Percentiles rank a stretch among this genome's conserved stretches.
Evolutionary conservation across 2,113 vertebrate genomes (phyloP).

Genomic region (Oryzias celebensis): DNA sequence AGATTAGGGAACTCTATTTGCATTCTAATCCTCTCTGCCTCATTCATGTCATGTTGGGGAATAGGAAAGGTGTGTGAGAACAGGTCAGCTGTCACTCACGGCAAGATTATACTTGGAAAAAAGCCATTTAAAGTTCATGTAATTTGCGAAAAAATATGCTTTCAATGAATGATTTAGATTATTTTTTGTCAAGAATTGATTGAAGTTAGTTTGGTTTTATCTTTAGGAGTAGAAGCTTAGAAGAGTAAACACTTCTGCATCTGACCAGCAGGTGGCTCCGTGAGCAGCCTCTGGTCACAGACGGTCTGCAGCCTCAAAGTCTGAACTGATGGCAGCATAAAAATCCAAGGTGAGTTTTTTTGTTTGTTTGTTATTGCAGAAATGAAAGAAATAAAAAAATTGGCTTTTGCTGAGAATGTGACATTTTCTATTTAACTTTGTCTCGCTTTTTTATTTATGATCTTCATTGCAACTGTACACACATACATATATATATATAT

Average conservation of each 20-base stretch:
- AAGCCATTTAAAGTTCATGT: slow-evolving; percentile 51
- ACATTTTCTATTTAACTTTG: no score
- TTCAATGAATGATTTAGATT: slow-evolving; percentile 10
- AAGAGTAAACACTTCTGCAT: slow-evolving; percentile 27
- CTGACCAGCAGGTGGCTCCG: slow-evolving; percentile 53
- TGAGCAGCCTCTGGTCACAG: slow-evolving; percentile 20
- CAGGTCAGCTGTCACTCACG: slow-evolving; percentile 49
- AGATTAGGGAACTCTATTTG: slow-evolving; percentile 65
- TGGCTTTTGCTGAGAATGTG: no score
- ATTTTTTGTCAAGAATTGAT: no score
- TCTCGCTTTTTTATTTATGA: no score
- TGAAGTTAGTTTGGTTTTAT: no score
- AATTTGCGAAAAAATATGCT: slow-evolving; percentile 35
- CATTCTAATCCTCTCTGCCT: slow-evolving; percentile 58
- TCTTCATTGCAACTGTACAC: background rate
- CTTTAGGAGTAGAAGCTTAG: background rate
- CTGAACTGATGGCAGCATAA: background rate
- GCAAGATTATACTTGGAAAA: slow-evolving; percentile 53
- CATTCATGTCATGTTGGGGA: slow-evolving; percentile 33
- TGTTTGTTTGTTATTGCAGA: no score
- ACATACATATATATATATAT: background rate
- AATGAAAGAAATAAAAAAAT: no score
- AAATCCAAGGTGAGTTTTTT: no score
- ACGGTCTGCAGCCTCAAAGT: slow-evolving; percentile 36
- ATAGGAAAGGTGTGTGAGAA: slow-evolving; percentile 57